These are phyloP conservation scores for Vimba vimba DNA, from an alignment of 2,113 vertebrate species.

Conservation along the genomic window DNA sequence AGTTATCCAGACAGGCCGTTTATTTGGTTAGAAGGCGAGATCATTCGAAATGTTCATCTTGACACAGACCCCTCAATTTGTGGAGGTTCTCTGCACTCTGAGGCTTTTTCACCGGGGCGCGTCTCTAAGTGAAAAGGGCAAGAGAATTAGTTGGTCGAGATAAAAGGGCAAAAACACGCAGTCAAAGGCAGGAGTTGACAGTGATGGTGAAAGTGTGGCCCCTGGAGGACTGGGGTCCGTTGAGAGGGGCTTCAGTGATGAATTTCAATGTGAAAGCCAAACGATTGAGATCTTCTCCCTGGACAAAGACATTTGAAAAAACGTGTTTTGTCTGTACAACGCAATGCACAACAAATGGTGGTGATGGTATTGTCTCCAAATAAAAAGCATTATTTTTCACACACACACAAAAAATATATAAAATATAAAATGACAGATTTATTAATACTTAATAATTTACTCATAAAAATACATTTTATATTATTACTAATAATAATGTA, in stretches of 20 bases:
- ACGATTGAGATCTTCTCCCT: conserved; percentile 74
- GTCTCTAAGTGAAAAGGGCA: conserved; percentile 75
- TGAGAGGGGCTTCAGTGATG: conserved; percentile 80
- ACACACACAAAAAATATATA: neutral
- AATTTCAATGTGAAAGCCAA: conserved; percentile 89
- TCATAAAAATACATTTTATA: neutral
- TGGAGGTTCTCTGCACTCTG: conserved; percentile 76
- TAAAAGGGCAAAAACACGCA: conserved; percentile 99
- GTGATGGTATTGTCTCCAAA: neutral
- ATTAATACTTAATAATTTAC: neutral
- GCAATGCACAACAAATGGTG: neutral
- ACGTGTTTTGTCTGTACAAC: conserved; percentile 59
- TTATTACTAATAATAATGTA: conserved; percentile 13
- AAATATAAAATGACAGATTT: neutral
- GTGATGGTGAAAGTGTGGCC: conserved; percentile 94
- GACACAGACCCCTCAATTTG: conserved; percentile 96
- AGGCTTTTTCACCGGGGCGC: conserved; percentile 43
- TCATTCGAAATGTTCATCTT: conserved; percentile 95
- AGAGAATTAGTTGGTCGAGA: conserved; percentile 79
- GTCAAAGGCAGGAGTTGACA: conserved; percentile 97
- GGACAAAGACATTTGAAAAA: conserved; percentile 78
- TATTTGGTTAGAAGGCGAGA: conserved; percentile 84
- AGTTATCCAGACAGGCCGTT: conserved; percentile 76
- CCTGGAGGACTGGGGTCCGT: conserved; percentile 82
- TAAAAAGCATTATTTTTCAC: neutral